Evolutionary conservation across 2,888 invertebrate genomes (phyloP), one percentile per base, ranked within the genome.

Genomic region (Chymomyza procnemis): DNA sequence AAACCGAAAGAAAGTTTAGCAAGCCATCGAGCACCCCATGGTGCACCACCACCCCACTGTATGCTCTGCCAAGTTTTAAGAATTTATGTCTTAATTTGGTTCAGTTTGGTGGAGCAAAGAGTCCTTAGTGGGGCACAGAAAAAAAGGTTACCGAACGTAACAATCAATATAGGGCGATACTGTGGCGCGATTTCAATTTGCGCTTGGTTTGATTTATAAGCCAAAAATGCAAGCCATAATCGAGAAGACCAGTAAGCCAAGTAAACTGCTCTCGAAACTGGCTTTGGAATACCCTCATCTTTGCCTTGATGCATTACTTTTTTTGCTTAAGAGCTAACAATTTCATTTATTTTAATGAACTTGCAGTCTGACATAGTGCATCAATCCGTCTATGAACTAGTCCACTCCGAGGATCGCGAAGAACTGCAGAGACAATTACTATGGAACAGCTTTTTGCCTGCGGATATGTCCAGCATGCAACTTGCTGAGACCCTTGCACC

Each of bases 331-430:
- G n/a, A n/a, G n/a, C n/a, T n/a, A n/a, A n/a, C n/a, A n/a, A n/a
- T n/a, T n/a, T n/a, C n/a, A n/a, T n/a, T n/a, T n/a, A n/a, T n/a
- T n/a, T n/a, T n/a, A n/a, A n/a, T n/a, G n/a, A n/a, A n/a, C n/a
- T 94, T 94, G 41, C 93, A 99, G 99, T 99, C 99, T 83, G 99
- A 99, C 92, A 99, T 99, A 87, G 98, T 99, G 69, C 99, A 99
- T 91, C 99, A 99, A 91, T 98, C 98, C 76, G 98, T 99, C 63
- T 99, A 98, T 93, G 99, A 99, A 92, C 92, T 99, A 90, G 99
- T 99, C 73, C 99, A 99, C 92, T 99, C 98, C 2, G 99, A 99
- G 92, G 99, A 99, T 91, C 93, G 99, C 3, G 99, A 99, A 91
- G 99, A 99, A 91, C 93, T 99, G 67, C 98, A 98, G 90, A 92